Percentiles rank a stretch among this genome's conserved stretches.
Evolutionary conservation across 1,140 invertebrate species (phyloP).

Genomic region (Drosophila tsacasi): DNA sequence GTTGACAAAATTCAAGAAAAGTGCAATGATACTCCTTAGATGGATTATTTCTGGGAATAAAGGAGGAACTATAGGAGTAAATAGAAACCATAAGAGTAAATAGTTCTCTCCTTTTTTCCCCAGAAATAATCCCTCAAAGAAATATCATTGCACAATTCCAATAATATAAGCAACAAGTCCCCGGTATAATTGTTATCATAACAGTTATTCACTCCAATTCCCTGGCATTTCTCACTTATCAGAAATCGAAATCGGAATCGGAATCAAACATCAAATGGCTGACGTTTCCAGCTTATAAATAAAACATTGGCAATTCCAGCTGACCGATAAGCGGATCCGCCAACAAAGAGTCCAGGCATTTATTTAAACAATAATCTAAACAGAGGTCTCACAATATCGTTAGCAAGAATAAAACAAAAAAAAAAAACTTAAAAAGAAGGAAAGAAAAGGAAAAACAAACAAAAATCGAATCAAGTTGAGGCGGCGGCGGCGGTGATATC

Average conservation of each 20-base stretch:
- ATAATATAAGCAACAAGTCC: neutral
- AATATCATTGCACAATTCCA: neutral
- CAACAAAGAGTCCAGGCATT: slow-evolving; percentile 29
- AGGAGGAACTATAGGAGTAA: no score
- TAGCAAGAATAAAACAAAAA: slow-evolving; percentile 20
- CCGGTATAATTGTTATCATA: neutral
- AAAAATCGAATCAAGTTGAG: slow-evolving; percentile 52
- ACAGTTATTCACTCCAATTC: slow-evolving; percentile 14
- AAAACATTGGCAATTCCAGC: slow-evolving; percentile 29
- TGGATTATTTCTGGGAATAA: no score
- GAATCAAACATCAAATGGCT: slow-evolving; percentile 23
- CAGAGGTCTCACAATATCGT: slow-evolving; percentile 47
- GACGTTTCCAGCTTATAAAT: slow-evolving; percentile 43
- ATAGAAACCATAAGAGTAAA: no score
- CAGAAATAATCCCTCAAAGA: neutral
- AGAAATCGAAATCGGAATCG: slow-evolving; percentile 12
- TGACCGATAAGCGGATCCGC: slow-evolving; percentile 51
- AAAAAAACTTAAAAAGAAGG: neutral
- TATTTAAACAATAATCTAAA: slow-evolving; percentile 41
- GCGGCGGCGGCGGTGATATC: slow-evolving; percentile 64
- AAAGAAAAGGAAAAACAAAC: slow-evolving; percentile 10
- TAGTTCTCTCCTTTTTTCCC: neutral
- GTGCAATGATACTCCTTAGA: no score
- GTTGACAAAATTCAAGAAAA: no score
- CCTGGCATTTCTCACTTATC: slow-evolving; percentile 16